phyloP scores from a whole-genome alignment of 2,113 vertebrate species.

The Baryphthengus martii region DNA sequence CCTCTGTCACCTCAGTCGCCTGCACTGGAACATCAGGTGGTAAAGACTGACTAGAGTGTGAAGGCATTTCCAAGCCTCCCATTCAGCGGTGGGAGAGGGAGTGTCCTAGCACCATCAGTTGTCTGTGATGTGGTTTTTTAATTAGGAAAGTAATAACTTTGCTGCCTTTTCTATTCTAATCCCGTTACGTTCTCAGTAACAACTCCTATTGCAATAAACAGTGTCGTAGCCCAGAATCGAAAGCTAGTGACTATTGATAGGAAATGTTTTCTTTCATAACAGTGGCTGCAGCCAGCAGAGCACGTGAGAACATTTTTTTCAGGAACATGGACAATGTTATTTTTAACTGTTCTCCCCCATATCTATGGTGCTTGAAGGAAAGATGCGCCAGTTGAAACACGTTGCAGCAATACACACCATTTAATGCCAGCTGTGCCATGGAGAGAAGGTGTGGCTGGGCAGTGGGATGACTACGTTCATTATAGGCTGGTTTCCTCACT shows the following conservation, averaged over 20 bases:
- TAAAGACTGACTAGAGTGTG: neutral
- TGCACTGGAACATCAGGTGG: neutral
- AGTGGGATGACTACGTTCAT: neutral
- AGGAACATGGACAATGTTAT: constrained; percentile 3
- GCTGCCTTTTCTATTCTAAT: neutral
- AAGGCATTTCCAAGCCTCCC: neutral
- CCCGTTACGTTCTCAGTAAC: neutral
- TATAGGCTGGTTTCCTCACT: neutral
- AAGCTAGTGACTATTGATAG: neutral
- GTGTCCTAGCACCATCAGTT: neutral
- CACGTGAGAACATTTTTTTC: constrained; percentile 34
- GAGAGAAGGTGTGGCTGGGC: no score
- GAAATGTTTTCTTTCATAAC: constrained; percentile 57
- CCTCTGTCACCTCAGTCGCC: neutral
- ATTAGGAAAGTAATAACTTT: neutral
- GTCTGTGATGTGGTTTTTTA: neutral
- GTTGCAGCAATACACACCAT: neutral
- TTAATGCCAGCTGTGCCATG: neutral
- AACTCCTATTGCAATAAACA: neutral
- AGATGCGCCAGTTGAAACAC: neutral
- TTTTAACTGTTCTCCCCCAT: constrained; percentile 37
- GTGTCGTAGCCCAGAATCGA: neutral
- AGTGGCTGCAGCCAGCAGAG: neutral
- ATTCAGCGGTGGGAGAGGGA: neutral
- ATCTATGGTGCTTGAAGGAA: neutral